Percentiles rank a stretch among this genome's conserved stretches.
Conservation (phyloP, 2,797 vertebrate genomes). For the Lacerta viridis region DNA sequence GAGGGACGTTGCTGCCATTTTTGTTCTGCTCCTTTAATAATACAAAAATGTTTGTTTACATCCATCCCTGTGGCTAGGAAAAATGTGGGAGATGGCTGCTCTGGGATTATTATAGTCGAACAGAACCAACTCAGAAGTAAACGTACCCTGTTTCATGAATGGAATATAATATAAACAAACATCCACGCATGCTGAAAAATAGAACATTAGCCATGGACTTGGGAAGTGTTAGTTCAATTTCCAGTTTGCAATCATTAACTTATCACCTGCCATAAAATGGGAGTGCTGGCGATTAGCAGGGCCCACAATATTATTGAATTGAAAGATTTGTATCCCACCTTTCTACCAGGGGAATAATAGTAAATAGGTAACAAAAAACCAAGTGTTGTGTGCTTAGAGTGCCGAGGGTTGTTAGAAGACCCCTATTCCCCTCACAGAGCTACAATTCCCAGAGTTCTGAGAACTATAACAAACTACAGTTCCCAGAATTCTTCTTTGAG, state of each 20-base stretch:
- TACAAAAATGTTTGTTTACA: slow-evolving; percentile 20
- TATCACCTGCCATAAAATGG: not conserved
- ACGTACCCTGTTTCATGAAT: slow-evolving; percentile 12
- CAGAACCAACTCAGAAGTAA: slow-evolving; percentile 9
- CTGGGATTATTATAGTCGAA: not conserved
- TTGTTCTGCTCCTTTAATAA: slow-evolving; percentile 12
- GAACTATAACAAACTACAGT: too few species aligned
- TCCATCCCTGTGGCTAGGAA: not conserved
- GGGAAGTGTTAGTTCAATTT: not conserved
- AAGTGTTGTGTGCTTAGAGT: too few species aligned
- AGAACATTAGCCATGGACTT: not conserved
- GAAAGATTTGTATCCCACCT: not conserved
- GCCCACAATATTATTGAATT: not conserved
- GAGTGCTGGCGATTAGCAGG: not conserved
- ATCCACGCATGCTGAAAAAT: not conserved
- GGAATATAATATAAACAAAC: not conserved
- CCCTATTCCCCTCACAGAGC: too few species aligned
- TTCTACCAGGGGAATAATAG: not conserved
- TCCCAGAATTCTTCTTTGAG: too few species aligned
- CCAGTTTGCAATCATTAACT: not conserved
- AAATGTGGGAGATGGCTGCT: not conserved
- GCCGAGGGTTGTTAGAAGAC: too few species aligned
- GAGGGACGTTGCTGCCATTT: not conserved
- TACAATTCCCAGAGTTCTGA: too few species aligned
- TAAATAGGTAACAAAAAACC: not conserved